Evolutionary conservation across 53 echinoderm and acorn worm species (phyloP), one percentile per base, ranked within the genome.

Genomic region (Echinometra lucunter): DNA sequence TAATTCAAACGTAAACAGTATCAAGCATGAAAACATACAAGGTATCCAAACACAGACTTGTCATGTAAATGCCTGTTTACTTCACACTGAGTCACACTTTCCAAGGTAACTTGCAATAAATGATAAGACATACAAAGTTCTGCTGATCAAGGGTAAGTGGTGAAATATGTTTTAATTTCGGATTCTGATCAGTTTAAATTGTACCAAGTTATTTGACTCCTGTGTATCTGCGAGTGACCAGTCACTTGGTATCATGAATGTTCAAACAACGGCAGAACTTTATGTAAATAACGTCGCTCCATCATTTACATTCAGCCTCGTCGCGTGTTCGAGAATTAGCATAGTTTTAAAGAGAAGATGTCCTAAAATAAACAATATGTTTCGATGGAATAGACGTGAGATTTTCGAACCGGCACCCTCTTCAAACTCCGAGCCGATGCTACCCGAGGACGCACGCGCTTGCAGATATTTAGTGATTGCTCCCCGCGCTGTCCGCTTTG

Each of bases 381-480:
- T 42, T 82, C 44, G 44, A 82, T 45, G 45, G 89, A 89, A 89
- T 89, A 55, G 27, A 25, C 89, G 9, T 89, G 89, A 55, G 89
- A 89, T 53, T 35, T 83, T 83, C 30, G 85, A 83, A 83, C 30
- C 69, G 11, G 63, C 32, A 69, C 11, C 69, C 69, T 66, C 66
- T 34, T 69, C 13, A 6, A 28, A 69, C 69, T 32, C 30, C 12
- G 32, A 69, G 78, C 78, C 78, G 6, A 11, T 78, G 21, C 78
- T 78, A 40, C 37, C 78, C 78, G 78, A 78, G 19, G 42, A 78
- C 19, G 38, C 78, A 78, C 78, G 23, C 78, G 42, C 38, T 40
- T 21, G 78, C 78, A 40, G 30, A 32, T 34, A 69, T 40, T 37
- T 1, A 78, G 38, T 42, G 78, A 78, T 19, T 78, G 78, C 78